phyloP scores from a whole-genome alignment of 2,888 invertebrate genomes.

The Leptopilina drosophilae region DNA sequence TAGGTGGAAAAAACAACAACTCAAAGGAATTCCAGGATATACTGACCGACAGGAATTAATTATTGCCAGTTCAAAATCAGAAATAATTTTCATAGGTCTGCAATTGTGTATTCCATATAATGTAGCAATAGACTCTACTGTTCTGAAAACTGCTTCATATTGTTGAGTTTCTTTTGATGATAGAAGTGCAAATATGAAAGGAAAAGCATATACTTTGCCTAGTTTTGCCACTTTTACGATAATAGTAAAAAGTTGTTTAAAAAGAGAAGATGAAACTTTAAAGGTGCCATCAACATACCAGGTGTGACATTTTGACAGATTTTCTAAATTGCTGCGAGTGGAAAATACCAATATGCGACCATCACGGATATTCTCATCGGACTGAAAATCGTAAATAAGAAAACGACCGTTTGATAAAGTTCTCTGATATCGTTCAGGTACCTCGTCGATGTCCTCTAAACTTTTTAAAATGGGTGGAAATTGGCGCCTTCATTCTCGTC shows the following conservation, averaged over 20 bases:
- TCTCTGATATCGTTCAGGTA: no score
- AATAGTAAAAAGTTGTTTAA: neutral
- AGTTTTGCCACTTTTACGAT: neutral
- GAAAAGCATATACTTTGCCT: neutral
- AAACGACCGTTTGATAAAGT: no score
- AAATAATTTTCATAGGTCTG: neutral
- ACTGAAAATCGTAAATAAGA: no score
- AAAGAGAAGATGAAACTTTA: no score
- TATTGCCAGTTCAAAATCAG: neutral
- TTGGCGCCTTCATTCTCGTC: no score
- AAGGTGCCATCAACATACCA: no score
- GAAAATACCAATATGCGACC: no score
- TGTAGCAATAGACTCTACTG: neutral
- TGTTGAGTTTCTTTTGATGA: neutral
- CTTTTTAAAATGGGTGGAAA: no score
- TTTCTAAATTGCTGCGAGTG: no score
- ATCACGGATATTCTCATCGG: no score
- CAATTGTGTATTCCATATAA: neutral
- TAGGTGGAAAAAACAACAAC: neutral
- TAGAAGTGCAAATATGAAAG: neutral
- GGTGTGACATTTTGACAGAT: no score
- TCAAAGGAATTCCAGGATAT: neutral
- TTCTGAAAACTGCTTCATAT: neutral
- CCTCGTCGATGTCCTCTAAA: no score
- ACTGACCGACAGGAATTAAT: neutral